phyloP scores from a whole-genome alignment of 2,888 invertebrate species.

The Nymphalis urticae region DNA sequence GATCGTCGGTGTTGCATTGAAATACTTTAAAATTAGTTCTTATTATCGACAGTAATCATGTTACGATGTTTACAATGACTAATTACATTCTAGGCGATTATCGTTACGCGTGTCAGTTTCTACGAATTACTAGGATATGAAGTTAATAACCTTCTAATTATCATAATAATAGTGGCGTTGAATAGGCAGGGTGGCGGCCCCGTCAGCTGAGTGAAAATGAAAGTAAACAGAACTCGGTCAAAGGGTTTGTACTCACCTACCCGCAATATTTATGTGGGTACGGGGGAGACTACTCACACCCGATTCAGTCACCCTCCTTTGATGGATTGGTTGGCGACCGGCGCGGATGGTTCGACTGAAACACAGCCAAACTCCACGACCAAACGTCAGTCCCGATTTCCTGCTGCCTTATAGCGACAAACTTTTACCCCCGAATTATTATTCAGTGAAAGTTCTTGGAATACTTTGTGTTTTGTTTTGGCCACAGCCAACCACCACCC shows the following conservation, averaged over 20 bases:
- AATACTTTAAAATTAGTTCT: neutral
- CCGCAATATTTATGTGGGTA: slow-evolving; percentile 82
- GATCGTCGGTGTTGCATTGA: neutral
- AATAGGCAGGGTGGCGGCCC: slow-evolving; percentile 69
- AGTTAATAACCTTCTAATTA: slow-evolving; percentile 76
- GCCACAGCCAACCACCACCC: slow-evolving; percentile 49
- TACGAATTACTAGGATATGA: slow-evolving; percentile 43
- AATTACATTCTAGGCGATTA: neutral
- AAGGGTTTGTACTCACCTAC: slow-evolving; percentile 82
- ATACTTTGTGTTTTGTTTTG: slow-evolving; percentile 74
- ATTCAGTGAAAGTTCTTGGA: slow-evolving; percentile 74
- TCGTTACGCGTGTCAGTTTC: slow-evolving; percentile 19
- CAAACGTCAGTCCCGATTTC: slow-evolving; percentile 74
- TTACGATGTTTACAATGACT: neutral
- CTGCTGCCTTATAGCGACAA: slow-evolving; percentile 63
- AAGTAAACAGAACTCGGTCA: slow-evolving; percentile 83
- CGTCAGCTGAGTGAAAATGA: slow-evolving; percentile 83
- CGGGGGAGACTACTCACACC: slow-evolving; percentile 71
- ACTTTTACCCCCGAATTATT: slow-evolving; percentile 74
- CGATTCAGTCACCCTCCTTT: slow-evolving; percentile 77
- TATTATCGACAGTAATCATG: neutral
- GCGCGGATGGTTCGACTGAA: slow-evolving; percentile 75
- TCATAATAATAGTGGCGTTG: slow-evolving; percentile 77
- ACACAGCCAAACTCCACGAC: slow-evolving; percentile 69
- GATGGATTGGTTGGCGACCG: slow-evolving; percentile 81